phyloP scores from a whole-genome alignment of 2,113 vertebrate genomes.

The Xiphophorus couchianus region DNA sequence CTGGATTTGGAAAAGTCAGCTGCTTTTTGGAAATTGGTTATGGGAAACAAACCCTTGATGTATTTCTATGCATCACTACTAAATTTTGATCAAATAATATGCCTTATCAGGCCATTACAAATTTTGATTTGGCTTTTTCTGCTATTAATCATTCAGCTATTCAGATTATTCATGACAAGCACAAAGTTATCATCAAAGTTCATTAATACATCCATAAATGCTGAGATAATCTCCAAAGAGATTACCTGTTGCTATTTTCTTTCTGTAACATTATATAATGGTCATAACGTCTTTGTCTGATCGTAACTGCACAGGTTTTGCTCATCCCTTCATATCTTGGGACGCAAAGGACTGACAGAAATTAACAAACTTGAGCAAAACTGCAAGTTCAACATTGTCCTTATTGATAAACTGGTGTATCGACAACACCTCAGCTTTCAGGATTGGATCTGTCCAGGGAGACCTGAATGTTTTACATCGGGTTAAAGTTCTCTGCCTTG shows the following conservation, averaged over 20 bases:
- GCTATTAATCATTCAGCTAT: background rate
- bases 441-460: background rate
- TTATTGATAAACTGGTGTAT: background rate
- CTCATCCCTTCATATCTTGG: background rate
- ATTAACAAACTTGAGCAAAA: background rate
- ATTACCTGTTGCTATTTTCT: background rate
- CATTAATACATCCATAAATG: background rate
- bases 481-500: constrained; percentile 60
- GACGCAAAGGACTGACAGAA: background rate
- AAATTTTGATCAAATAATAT: too few species aligned
- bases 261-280: background rate
- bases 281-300: too few species aligned
- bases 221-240: background rate
- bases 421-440: background rate
- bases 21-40: too few species aligned
- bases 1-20: too few species aligned
- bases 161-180: background rate
- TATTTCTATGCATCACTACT: too few species aligned
- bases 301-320: too few species aligned
- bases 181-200: background rate
- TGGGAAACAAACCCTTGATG: too few species aligned
- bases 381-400: background rate
- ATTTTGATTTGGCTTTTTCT: background rate
- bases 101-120: background rate
- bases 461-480: background rate